Conservation (phyloP, 2,888 invertebrate species). For the Ptilodon capucinus region DNA sequence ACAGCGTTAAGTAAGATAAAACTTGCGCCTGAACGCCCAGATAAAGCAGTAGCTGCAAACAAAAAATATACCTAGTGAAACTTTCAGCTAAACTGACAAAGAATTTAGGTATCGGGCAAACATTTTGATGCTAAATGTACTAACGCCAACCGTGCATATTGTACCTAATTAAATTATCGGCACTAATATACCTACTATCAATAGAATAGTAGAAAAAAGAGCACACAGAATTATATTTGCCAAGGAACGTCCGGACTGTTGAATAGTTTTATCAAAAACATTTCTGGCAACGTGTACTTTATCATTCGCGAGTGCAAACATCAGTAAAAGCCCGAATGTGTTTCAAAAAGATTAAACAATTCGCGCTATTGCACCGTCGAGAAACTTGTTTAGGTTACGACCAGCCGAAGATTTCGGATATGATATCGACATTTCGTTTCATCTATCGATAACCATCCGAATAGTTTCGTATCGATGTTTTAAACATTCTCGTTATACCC, state of each 20-base stretch:
- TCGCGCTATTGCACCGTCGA: conserved; percentile 36
- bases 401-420: conserved; percentile 25
- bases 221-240: conserved; percentile 39
- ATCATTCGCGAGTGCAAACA: conserved; percentile 68
- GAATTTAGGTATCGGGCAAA: no score
- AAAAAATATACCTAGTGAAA: no score
- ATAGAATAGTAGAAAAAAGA: conserved; percentile 35
- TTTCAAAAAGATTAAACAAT: conserved; percentile 55
- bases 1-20: no score
- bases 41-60: no score
- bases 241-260: conserved; percentile 28
- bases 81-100: no score
- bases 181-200: no score
- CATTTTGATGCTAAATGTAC: no score
- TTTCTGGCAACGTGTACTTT: conserved; percentile 57
- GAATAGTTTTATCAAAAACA: conserved; percentile 57
- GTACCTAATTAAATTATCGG: no score
- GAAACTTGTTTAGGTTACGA: conserved; percentile 35
- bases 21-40: no score
- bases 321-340: conserved; percentile 53
- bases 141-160: no score
- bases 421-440: conserved; percentile 18
- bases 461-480: conserved; percentile 7
- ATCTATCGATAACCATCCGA: conserved; percentile 15
- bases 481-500: neutral